Evolutionary conservation across 2,113 vertebrate genomes (phyloP).

Genomic region (Spilogale gracilis): DNA sequence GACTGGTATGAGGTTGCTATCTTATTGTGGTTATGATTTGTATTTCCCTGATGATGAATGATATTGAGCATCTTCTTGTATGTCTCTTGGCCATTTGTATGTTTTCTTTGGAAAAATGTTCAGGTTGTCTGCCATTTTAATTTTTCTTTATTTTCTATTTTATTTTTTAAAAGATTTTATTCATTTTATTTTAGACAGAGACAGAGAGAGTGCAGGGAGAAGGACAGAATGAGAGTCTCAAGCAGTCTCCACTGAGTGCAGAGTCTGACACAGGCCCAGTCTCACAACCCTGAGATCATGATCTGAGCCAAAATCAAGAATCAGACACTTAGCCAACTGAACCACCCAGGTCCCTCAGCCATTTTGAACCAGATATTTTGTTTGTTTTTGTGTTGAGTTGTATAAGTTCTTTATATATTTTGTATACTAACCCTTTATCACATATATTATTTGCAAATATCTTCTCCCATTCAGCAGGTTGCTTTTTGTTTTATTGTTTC

Average conservation of each 20-base stretch:
- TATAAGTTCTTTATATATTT: not conserved
- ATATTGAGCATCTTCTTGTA: not conserved
- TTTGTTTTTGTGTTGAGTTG: not conserved
- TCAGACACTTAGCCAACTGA: not conserved
- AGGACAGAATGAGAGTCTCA: not conserved
- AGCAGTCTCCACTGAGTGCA: not conserved
- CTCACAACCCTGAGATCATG: not conserved
- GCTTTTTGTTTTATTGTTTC: not conserved
- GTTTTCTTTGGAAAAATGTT: not conserved
- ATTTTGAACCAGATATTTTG: not conserved
- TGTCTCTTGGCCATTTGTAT: not conserved
- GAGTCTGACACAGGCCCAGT: not conserved
- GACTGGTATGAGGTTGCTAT: not conserved
- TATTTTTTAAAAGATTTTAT: not conserved
- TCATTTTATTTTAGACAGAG: not conserved
- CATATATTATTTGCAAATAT: not conserved
- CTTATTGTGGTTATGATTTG: not conserved
- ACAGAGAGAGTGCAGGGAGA: not conserved
- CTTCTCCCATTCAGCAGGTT: not conserved
- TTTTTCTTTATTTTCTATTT: not conserved
- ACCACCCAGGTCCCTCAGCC: not conserved
- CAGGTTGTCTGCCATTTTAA: not conserved
- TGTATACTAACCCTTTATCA: not conserved
- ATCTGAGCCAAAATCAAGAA: not conserved
- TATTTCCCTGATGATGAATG: not conserved